A percentile compares a stretch with the other conserved stretches of the same genome.
Conservation (phyloP, 2,888 invertebrate genomes). For the Drosophila meridionalis region DNA sequence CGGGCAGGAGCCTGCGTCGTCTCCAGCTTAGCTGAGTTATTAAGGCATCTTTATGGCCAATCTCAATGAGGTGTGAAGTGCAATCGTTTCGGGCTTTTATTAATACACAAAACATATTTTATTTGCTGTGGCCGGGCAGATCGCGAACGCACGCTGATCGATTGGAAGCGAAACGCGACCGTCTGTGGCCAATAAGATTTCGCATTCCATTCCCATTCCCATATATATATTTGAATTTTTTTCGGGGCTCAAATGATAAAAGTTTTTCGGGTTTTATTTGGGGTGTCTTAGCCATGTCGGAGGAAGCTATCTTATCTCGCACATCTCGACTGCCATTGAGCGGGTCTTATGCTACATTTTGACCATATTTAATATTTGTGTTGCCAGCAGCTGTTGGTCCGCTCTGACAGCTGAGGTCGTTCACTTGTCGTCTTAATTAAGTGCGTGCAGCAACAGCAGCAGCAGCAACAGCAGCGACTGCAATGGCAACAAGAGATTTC, state of each 20-base stretch:
- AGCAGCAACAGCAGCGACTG: conserved; percentile 16
- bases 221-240: conserved; percentile 1
- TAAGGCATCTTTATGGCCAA: conserved; percentile 83
- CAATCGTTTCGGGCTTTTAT: conserved; percentile 80
- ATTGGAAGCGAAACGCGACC: conserved; percentile 29
- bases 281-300: background rate
- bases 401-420: conserved; percentile 72
- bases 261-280: conserved; percentile 1
- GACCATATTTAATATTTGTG: conserved; percentile 59
- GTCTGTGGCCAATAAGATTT: background rate
- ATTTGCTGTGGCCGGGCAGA: conserved; percentile 47
- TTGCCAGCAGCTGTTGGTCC: conserved; percentile 24
- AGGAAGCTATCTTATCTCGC: conserved; percentile 5
- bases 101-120: conserved; percentile 80
- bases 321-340: background rate
- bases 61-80: conserved; percentile 84
- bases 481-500: conserved; percentile 11
- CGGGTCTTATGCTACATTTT: conserved; percentile 24
- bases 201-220: conserved; percentile 19
- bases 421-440: conserved; percentile 81
- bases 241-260: background rate
- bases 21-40: conserved; percentile 82
- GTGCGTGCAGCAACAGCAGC: conserved; percentile 52
- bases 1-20: conserved; percentile 18
- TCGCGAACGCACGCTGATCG: conserved; percentile 42